A percentile compares a stretch with the other conserved stretches of the same genome.
These are phyloP conservation scores for Tetrax tetrax DNA, from an alignment of 2,113 vertebrate species.

Conservation along the genomic window DNA sequence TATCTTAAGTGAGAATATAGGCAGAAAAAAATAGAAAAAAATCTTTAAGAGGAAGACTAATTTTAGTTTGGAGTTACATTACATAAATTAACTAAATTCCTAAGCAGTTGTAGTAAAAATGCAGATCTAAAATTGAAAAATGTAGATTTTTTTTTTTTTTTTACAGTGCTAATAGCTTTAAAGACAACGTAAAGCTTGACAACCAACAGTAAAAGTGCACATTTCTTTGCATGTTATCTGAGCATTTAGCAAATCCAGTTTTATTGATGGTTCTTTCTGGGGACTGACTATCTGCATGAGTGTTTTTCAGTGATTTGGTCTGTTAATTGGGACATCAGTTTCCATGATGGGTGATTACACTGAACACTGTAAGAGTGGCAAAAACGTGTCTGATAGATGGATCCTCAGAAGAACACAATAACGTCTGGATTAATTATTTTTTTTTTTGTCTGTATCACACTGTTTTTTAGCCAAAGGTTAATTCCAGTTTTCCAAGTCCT, in stretches of 20 bases:
- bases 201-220: background rate
- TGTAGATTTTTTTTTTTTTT: background rate
- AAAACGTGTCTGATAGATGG: accelerated
- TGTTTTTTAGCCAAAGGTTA: background rate
- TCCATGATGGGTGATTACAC: background rate
- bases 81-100: background rate
- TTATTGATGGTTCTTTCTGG: background rate
- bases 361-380: background rate
- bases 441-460: background rate
- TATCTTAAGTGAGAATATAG: background rate
- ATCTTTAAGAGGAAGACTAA: background rate
- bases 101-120: background rate
- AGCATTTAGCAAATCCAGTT: background rate
- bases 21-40: background rate
- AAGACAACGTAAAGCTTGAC: background rate
- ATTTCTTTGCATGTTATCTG: accelerated
- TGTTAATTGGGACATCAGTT: background rate
- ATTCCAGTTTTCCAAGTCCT: background rate
- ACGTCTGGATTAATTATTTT: background rate
- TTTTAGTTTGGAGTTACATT: background rate
- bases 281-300: background rate
- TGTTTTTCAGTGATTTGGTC: background rate
- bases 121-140: background rate
- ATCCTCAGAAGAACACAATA: background rate
- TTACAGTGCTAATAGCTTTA: background rate